Base-by-base conservation (phyloP, 92 coral and sea anemone species). In the Porites divaricata region DNA sequence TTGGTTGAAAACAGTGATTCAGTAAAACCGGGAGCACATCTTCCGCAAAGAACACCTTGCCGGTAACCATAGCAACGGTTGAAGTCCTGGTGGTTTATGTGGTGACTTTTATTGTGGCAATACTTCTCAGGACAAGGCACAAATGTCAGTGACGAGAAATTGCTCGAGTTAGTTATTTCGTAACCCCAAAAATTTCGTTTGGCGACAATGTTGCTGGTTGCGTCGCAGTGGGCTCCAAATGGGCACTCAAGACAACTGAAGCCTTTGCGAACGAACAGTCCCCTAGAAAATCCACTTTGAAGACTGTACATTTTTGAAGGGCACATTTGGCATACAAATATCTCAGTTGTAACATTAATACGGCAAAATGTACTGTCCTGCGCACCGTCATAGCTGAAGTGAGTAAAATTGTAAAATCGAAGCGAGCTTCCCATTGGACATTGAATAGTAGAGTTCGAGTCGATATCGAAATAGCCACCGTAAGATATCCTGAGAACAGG, bases 131-230 rank as follows among this genome's bases (percentile, higher is more conserved):
- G 41, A 28, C 41, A 28, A 28, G 41, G 4, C 41, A 28, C 41
- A 28, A 28, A 28, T 28, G 41, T 28, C 5, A 28, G 41, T 1
- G 41, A 28, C 41, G 77, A 71, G 20, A 79, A 67, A 48, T 74
- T 62, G 4, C 49, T 52, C 6, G 76, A 22, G 22, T 76, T 59
- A n/a, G 67, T 57, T 14, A 59, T 62, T 49, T 56, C 4, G 68
- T 80, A 89, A 24, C 95, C 95, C 93, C 93, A 92, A 68, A 91
- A 92, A 58, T 87, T 80, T 1, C 58, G 83, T 72, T 87, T 89
- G 67, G 92, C 91, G 24, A 76, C 79, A 76, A 92, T 92, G 74
- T 92, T 92, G 45, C 74, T 52, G 13, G 84, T 17, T 58, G 54
- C 80, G n/a, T 76, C 17, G 58, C 95, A 92, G 16, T 64, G 69